These are phyloP conservation scores for Hephaestus fuliginosus DNA, from an alignment of 2,797 vertebrate species.

Conservation along the genomic window DNA sequence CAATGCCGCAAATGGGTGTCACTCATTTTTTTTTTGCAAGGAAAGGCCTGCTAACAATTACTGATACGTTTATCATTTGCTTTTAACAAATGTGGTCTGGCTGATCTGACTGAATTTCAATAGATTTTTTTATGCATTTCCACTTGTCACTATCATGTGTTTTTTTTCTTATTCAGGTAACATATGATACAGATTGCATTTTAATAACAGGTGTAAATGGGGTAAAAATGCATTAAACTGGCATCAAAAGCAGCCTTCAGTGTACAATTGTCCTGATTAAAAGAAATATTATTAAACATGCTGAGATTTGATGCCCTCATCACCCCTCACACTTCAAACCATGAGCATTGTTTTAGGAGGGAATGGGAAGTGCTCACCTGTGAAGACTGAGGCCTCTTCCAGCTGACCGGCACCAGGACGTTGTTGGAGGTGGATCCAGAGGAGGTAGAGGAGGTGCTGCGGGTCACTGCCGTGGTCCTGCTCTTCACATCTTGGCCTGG, in stretches of 20 bases:
- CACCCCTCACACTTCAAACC: background rate
- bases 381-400: conserved; percentile 98
- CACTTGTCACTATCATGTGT: too few relatives aligned
- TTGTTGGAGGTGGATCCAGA: conserved; percentile 96
- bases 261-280: background rate
- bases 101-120: background rate
- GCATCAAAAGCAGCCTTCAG: background rate
- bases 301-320: background rate
- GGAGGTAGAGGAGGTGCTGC: conserved; percentile 96
- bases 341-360: background rate
- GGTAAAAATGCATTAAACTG: background rate
- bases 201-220: background rate
- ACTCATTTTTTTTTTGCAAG: background rate
- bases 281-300: background rate
- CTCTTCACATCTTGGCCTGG: conserved; percentile 91
- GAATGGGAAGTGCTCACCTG: conserved; percentile 85
- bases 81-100: background rate
- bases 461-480: conserved; percentile 90
- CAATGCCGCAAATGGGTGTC: background rate
- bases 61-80: background rate
- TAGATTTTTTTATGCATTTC: background rate
- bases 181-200: background rate
- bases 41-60: background rate
- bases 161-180: background rate
- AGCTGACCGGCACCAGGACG: conserved; percentile 98